These are phyloP conservation scores for Mya arenaria DNA, from an alignment of 1,140 invertebrate species.

Conservation along the genomic window DNA sequence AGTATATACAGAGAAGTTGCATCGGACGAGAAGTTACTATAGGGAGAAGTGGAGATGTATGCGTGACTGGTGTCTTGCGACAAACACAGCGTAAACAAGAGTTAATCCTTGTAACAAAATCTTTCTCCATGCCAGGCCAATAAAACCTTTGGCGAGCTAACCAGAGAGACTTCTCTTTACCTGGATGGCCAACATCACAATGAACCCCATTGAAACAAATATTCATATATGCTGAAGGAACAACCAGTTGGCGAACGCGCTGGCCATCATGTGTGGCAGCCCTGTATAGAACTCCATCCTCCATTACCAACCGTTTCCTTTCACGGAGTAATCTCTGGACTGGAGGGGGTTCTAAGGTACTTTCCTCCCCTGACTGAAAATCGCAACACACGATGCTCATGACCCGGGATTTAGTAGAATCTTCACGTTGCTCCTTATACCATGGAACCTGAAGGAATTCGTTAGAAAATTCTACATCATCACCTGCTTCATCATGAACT, in stretches of 20 bases:
- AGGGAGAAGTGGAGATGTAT: too few species aligned
- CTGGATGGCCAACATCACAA: conserved; percentile 32
- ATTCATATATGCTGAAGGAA: background rate
- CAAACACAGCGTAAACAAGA: too few species aligned
- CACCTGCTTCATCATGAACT: too few species aligned
- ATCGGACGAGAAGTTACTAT: too few species aligned
- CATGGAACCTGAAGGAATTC: too few species aligned
- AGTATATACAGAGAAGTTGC: too few species aligned
- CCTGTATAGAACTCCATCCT: conserved; percentile 1
- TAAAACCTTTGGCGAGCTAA: conserved; percentile 20
- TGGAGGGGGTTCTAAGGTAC: background rate
- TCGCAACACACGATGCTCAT: background rate
- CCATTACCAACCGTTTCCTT: background rate
- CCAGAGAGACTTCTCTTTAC: conserved; percentile 29
- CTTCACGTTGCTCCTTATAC: background rate
- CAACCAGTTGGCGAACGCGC: background rate
- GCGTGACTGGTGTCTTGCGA: too few species aligned
- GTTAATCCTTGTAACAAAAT: too few species aligned
- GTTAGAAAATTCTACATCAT: too few species aligned
- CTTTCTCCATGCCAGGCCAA: conserved; percentile 17
- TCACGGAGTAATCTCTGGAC: background rate
- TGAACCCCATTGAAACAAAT: background rate
- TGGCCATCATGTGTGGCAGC: background rate
- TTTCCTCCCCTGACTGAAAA: conserved; percentile 14
- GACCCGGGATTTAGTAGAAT: background rate